Percentiles rank a stretch among this genome's conserved stretches.
Evolutionary conservation across 2,797 vertebrate species (phyloP).

Genomic region (Diceros bicornis): DNA sequence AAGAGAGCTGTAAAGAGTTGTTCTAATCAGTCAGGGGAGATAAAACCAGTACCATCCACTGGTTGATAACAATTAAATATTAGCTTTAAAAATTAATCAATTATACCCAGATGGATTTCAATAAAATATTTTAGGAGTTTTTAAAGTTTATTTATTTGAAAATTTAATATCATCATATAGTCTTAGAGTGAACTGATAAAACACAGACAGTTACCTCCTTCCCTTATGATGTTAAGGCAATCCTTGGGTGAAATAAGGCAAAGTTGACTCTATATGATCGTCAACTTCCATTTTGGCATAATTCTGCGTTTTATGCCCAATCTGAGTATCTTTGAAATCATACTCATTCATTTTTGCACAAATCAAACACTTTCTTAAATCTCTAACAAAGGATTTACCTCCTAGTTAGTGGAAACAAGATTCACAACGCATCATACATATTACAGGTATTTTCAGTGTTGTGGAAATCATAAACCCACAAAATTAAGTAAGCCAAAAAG

Average conservation of each 20-base stretch:
- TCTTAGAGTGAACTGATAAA: not conserved
- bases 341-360: not conserved
- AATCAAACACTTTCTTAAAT: not conserved
- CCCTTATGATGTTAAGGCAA: not conserved
- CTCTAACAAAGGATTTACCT: not conserved
- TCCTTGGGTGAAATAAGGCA: not conserved
- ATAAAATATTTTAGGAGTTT: not conserved
- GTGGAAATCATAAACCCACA: constrained; percentile 12
- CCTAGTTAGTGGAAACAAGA: not conserved
- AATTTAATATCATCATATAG: not conserved
- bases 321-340: not conserved
- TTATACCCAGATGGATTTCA: not conserved
- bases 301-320: not conserved
- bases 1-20: not conserved
- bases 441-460: not conserved
- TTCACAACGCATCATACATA: not conserved
- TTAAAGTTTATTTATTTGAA: constrained; percentile 36
- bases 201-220: not conserved
- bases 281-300: not conserved
- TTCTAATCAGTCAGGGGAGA: not conserved
- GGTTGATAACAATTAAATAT: not conserved
- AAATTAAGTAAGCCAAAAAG: constrained; percentile 25
- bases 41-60: not conserved
- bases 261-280: not conserved
- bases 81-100: constrained; percentile 17